Evolutionary conservation across 2,888 invertebrate species (phyloP).

Genomic region (Folsomia candida): DNA sequence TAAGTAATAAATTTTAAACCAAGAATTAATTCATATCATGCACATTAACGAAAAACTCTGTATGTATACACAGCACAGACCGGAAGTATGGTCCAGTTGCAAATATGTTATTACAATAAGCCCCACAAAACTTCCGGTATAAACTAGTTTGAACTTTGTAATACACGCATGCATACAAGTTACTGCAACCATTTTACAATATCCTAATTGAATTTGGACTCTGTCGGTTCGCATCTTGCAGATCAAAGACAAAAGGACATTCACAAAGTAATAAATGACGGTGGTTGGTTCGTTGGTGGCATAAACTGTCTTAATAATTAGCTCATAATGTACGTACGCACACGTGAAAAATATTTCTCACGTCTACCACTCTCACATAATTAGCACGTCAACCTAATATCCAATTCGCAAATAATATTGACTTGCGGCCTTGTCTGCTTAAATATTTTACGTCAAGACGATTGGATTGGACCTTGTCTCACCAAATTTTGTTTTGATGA

Average conservation of each 20-base stretch:
- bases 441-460: background rate
- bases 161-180: background rate
- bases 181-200: background rate
- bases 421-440: background rate
- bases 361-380: background rate
- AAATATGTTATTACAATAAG: conserved; percentile 9
- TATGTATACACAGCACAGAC: background rate
- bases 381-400: background rate
- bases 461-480: background rate
- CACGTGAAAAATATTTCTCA: background rate
- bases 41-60: no score
- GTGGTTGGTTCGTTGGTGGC: background rate
- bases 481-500: background rate
- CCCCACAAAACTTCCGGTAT: background rate
- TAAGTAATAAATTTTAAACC: no score
- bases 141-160: background rate
- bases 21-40: no score
- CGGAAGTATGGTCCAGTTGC: background rate
- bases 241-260: background rate
- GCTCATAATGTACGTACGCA: background rate
- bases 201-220: background rate
- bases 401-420: no score
- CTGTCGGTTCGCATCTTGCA: background rate
- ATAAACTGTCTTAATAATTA: background rate
- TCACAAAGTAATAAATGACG: background rate